Evolutionary conservation across 2,113 vertebrate species (phyloP).

Genomic region (Felis chaus): DNA sequence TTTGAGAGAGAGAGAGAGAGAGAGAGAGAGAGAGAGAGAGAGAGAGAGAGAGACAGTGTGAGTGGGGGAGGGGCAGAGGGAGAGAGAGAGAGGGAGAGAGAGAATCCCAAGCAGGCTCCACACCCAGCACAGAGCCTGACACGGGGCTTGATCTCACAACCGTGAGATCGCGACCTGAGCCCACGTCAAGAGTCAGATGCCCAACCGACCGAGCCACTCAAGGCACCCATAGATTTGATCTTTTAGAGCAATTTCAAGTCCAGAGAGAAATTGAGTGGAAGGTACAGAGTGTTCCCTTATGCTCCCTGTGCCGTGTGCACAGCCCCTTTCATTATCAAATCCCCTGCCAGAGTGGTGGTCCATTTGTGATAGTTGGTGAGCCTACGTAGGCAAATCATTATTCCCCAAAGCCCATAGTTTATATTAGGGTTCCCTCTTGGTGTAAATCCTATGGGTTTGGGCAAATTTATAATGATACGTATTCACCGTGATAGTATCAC

Average conservation of each 20-base stretch:
- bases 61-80: neutral
- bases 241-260: neutral
- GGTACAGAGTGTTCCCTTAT: too few species aligned
- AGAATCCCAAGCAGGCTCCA: neutral
- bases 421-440: neutral
- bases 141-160: neutral
- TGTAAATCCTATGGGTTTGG: neutral
- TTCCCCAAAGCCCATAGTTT: neutral
- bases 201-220: neutral
- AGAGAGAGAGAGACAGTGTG: neutral
- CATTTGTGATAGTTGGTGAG: neutral
- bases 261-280: neutral
- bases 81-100: neutral
- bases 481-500: fast-evolving
- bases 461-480: neutral
- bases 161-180: neutral
- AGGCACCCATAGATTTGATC: neutral
- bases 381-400: neutral
- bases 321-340: too few species aligned
- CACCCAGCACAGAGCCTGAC: neutral
- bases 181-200: neutral
- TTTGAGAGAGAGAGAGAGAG: neutral
- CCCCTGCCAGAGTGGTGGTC: neutral
- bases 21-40: neutral
- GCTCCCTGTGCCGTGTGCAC: too few species aligned